Percentiles rank a stretch among this genome's conserved stretches.
Conservation (phyloP, 2,888 invertebrate species). For the Microctonus brassicae region DNA sequence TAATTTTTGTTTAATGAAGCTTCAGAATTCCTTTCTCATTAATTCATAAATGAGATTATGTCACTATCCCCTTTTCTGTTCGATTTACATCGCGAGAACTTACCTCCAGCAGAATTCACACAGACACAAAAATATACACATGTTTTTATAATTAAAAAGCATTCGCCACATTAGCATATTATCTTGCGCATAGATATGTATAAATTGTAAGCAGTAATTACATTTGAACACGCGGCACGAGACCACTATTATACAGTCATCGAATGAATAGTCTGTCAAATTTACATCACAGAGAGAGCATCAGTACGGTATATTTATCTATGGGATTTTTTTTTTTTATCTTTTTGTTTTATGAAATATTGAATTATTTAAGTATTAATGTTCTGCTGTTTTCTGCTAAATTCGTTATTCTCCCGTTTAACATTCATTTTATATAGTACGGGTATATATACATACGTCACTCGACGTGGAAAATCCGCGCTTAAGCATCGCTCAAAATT, state of each 20-base stretch:
- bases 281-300: neutral
- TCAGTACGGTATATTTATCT: neutral
- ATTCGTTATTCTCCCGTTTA: neutral
- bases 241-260: conserved; percentile 41
- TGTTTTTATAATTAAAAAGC: conserved; percentile 56
- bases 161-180: conserved; percentile 61
- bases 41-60: neutral
- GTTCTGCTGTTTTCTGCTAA: neutral
- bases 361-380: neutral
- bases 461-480: conserved; percentile 51
- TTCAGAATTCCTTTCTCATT: too few relatives aligned
- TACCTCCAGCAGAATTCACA: conserved; percentile 56
- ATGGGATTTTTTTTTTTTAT: neutral
- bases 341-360: neutral
- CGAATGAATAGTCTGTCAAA: conserved; percentile 3
- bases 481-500: conserved; percentile 40
- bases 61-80: neutral
- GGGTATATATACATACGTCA: conserved; percentile 4
- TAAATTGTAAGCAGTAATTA: conserved; percentile 51
- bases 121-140: conserved; percentile 36
- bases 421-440: neutral
- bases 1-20: too few relatives aligned
- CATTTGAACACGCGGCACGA: conserved; percentile 50
- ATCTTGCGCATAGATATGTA: conserved; percentile 48
- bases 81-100: conserved; percentile 53